These are phyloP conservation scores for Elegia similella DNA, from an alignment of 2,888 invertebrate genomes.

Conservation along the genomic window DNA sequence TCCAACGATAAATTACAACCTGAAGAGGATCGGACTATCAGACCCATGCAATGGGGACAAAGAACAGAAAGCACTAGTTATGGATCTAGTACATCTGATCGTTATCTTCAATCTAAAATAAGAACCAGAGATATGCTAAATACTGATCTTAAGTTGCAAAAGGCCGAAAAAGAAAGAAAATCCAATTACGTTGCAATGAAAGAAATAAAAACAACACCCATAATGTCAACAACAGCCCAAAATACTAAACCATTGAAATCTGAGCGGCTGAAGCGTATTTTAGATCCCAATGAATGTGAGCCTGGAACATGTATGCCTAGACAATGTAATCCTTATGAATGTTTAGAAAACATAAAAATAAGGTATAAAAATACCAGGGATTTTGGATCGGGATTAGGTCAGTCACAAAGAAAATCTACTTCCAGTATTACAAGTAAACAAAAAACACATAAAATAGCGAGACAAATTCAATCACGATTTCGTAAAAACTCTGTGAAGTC, in stretches of 20 bases:
- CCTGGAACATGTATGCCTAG: constrained; percentile 41
- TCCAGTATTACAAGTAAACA: constrained; percentile 25
- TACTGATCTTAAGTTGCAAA: constrained; percentile 20
- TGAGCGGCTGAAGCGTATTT: background rate
- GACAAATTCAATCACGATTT: constrained; percentile 21
- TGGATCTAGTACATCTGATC: background rate
- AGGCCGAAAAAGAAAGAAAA: background rate
- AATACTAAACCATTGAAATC: background rate
- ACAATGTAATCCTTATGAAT: constrained; percentile 39
- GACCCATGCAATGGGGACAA: background rate
- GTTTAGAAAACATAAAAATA: constrained; percentile 32
- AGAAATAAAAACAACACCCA: background rate
- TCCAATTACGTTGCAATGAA: background rate
- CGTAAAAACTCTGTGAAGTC: constrained; percentile 9
- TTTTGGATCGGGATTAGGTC: constrained; percentile 27
- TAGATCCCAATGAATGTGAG: constrained; percentile 28
- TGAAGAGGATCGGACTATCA: background rate
- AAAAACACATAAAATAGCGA: constrained; percentile 21
- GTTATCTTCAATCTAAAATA: background rate
- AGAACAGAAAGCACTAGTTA: background rate
- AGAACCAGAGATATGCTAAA: constrained; percentile 16
- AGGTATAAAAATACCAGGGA: constrained; percentile 21
- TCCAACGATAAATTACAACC: background rate
- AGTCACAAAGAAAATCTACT: constrained; percentile 20
- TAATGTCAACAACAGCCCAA: background rate